Percentiles rank a stretch among this genome's conserved stretches.
These are phyloP conservation scores for Gymnobelideus leadbeateri DNA, from an alignment of 2,113 vertebrate genomes.

Conservation along the genomic window DNA sequence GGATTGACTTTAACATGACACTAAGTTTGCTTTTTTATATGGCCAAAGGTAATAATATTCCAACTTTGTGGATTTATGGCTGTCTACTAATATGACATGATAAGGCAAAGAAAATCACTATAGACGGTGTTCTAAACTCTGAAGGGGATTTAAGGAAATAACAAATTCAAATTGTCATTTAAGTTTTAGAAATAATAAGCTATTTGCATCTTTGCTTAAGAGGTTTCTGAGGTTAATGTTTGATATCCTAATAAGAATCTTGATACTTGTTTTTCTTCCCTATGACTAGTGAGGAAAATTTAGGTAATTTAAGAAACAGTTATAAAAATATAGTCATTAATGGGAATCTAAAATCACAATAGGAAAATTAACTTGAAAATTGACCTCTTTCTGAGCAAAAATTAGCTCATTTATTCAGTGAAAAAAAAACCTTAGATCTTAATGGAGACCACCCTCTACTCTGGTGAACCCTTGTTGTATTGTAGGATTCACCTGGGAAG, in stretches of 20 bases:
- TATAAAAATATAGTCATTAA: conserved; percentile 23
- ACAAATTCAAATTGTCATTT: background rate
- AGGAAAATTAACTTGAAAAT: conserved; percentile 39
- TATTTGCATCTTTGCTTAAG: conserved; percentile 18
- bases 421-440: conserved; percentile 28
- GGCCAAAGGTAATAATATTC: background rate
- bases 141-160: background rate
- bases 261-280: conserved; percentile 5
- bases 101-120: background rate
- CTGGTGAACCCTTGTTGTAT: background rate
- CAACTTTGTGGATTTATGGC: background rate
- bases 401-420: conserved; percentile 5
- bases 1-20: conserved; percentile 2
- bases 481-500: background rate
- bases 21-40: background rate
- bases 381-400: conserved; percentile 37
- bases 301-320: conserved; percentile 2
- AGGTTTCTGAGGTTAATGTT: conserved; percentile 19
- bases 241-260: conserved; percentile 11
- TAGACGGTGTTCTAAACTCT: background rate
- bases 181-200: background rate
- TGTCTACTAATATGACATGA: background rate
- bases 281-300: conserved; percentile 4
- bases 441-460: background rate
- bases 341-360: conserved; percentile 1